These are phyloP conservation scores for Theristicus caerulescens DNA, from an alignment of 2,113 vertebrate genomes.

Conservation along the genomic window DNA sequence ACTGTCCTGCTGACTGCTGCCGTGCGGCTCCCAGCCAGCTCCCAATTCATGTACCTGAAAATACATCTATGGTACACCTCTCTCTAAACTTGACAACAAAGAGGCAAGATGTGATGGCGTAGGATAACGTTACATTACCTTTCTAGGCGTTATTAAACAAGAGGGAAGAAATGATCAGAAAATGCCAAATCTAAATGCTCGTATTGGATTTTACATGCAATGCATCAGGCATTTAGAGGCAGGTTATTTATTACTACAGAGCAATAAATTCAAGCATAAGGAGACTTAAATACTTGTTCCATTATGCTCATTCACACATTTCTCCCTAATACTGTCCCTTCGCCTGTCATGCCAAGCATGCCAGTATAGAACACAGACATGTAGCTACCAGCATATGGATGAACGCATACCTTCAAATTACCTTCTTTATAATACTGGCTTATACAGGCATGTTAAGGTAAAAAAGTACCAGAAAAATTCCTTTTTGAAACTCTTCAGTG, in stretches of 20 bases:
- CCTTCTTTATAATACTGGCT: background rate
- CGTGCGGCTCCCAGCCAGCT: background rate
- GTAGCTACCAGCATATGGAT: rapidly evolving
- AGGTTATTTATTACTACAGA: background rate
- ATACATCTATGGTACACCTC: rapidly evolving
- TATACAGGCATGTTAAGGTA: background rate
- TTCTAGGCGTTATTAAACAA: background rate
- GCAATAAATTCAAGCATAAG: background rate
- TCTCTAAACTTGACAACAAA: background rate
- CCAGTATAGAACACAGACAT: background rate
- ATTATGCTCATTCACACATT: background rate
- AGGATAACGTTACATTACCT: rapidly evolving
- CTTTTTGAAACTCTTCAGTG: background rate
- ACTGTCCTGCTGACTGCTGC: no score
- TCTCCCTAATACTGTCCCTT: background rate
- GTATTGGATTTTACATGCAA: background rate
- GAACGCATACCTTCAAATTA: background rate
- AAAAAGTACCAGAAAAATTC: background rate
- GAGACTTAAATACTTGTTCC: background rate
- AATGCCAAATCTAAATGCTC: background rate
- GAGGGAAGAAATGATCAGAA: background rate
- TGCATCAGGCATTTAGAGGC: background rate
- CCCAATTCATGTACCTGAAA: rapidly evolving
- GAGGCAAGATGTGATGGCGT: background rate
- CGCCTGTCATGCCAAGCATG: rapidly evolving